Evolutionary conservation across 2,888 invertebrate species (phyloP).

Genomic region (Eristalinus sepulchralis): DNA sequence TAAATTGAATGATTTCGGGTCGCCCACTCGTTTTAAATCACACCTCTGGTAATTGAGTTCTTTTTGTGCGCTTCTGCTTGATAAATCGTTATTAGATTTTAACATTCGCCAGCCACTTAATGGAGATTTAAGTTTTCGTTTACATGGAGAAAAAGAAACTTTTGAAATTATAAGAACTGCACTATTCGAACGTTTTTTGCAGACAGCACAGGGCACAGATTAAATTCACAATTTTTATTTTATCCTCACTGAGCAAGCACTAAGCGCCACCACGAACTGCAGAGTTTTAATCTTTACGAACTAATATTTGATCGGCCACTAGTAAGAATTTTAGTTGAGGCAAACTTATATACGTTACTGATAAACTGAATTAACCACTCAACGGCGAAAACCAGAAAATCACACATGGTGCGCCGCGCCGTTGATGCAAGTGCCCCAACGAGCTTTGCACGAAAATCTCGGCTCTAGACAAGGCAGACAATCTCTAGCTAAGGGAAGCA

Average conservation of each 20-base stretch:
- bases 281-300: slow-evolving; percentile 72
- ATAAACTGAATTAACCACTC: slow-evolving; percentile 61
- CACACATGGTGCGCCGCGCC: slow-evolving; percentile 8
- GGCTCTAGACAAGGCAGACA: slow-evolving; percentile 6
- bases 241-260: slow-evolving; percentile 9
- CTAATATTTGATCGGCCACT: slow-evolving; percentile 78
- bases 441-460: slow-evolving; percentile 63
- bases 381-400: slow-evolving; percentile 28
- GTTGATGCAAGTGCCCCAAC: slow-evolving; percentile 44
- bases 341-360: slow-evolving; percentile 67
- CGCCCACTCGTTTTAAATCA: slow-evolving; percentile 28
- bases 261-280: slow-evolving; percentile 21
- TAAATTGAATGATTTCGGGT: slow-evolving; percentile 58
- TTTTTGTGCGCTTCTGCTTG: background rate
- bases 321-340: slow-evolving; percentile 77
- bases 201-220: background rate
- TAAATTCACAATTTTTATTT: background rate
- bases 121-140: background rate
- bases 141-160: background rate
- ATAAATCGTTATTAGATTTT: background rate
- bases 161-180: background rate
- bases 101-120: background rate
- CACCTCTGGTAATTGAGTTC: slow-evolving; percentile 50
- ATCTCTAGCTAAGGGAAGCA: slow-evolving; percentile 21
- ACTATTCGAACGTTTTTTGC: background rate